These are phyloP conservation scores for Nycteola revayana DNA, from an alignment of 2,888 invertebrate species.

Conservation along the genomic window DNA sequence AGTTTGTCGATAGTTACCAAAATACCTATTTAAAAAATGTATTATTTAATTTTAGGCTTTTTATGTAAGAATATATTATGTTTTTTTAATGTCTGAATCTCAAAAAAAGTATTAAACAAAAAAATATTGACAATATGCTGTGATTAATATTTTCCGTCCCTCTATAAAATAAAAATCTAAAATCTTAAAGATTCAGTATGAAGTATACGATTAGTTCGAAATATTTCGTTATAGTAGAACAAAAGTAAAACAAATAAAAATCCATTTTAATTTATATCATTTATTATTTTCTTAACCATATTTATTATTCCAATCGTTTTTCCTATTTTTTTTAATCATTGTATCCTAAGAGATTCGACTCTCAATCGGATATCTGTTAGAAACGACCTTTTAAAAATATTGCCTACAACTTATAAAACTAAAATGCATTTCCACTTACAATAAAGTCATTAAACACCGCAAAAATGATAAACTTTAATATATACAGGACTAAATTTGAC, in stretches of 20 bases:
- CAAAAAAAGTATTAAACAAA: too few species aligned
- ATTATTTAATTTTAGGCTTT: too few species aligned
- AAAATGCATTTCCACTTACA: conserved; percentile 79
- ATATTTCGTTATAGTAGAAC: conserved; percentile 1
- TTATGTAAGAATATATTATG: too few species aligned
- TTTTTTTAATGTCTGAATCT: too few species aligned
- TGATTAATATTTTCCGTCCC: too few species aligned
- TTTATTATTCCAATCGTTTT: conserved; percentile 79
- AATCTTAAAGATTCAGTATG: too few species aligned
- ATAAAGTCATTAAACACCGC: conserved; percentile 73
- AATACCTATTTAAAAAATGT: too few species aligned
- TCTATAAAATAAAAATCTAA: too few species aligned
- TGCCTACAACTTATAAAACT: conserved; percentile 80
- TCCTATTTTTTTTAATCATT: conserved; percentile 79
- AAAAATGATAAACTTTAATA: conserved; percentile 74
- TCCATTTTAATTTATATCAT: conserved; percentile 68
- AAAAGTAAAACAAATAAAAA: conserved; percentile 27
- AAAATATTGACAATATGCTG: too few species aligned
- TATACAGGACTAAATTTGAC: conserved; percentile 76
- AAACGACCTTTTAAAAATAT: conserved; percentile 78
- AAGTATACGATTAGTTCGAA: too few species aligned
- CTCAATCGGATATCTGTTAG: conserved; percentile 70
- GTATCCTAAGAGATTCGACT: conserved; percentile 79
- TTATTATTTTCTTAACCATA: conserved; percentile 82
- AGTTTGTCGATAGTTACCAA: too few species aligned